These are phyloP conservation scores for Aphodius sticticus DNA, from an alignment of 2,888 invertebrate genomes.

Conservation along the genomic window DNA sequence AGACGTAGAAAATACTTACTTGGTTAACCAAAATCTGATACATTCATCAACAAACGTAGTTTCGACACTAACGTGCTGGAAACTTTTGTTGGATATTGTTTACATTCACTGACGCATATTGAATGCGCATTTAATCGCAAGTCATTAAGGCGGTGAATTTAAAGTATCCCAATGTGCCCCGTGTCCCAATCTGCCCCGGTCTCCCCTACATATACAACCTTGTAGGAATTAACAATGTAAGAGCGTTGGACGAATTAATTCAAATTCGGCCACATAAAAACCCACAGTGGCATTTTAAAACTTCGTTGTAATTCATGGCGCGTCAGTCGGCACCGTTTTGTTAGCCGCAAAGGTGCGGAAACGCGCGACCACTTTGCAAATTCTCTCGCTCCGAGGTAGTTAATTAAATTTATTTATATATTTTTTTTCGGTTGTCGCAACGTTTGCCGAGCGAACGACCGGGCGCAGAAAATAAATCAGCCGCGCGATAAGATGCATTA, in stretches of 20 bases:
- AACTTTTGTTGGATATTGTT: too few species aligned
- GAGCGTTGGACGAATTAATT: not conserved
- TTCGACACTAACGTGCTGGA: too few species aligned
- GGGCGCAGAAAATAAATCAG: not conserved
- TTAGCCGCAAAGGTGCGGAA: not conserved
- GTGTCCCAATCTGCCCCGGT: too few species aligned
- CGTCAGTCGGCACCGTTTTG: not conserved
- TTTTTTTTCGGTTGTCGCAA: not conserved
- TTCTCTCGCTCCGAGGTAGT: not conserved
- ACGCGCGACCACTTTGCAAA: not conserved
- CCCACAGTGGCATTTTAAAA: not conserved
- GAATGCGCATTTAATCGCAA: too few species aligned
- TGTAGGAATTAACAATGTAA: too few species aligned
- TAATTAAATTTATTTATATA: not conserved
- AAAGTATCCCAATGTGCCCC: too few species aligned
- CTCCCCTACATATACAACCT: too few species aligned
- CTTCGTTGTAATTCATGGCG: not conserved
- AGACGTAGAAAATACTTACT: too few species aligned
- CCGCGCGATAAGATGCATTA: not conserved
- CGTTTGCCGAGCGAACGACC: not conserved
- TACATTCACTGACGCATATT: too few species aligned
- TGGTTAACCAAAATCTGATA: too few species aligned
- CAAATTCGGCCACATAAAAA: not conserved
- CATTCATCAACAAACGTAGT: too few species aligned
- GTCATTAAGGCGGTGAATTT: too few species aligned